A percentile compares a stretch with the other conserved stretches of the same genome.
Conservation (phyloP, 2,113 vertebrate species). For the Hiodon alosoides region DNA sequence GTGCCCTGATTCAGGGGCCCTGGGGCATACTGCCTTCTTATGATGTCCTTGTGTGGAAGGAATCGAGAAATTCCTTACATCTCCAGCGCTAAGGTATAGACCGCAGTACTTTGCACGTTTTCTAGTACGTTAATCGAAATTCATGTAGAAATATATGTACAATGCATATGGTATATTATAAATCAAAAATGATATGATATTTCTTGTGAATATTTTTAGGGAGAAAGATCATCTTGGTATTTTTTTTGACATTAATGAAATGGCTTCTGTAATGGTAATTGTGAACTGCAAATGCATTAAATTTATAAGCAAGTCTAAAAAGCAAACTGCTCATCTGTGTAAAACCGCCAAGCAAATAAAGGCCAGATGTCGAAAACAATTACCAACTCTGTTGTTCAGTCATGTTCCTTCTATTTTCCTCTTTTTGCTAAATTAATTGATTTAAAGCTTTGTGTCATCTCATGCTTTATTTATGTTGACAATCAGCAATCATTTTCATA, state of each 20-base stretch:
- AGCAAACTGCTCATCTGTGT: conserved; percentile 44
- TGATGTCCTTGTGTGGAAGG: not conserved
- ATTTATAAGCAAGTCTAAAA: conserved; percentile 46
- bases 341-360: conserved; percentile 51
- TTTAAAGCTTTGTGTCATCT: not conserved
- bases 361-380: conserved; percentile 34
- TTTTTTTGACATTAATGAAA: conserved; percentile 52
- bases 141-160: conserved; percentile 40
- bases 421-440: not conserved
- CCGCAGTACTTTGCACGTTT: conserved; percentile 53
- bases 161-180: conserved; percentile 9
- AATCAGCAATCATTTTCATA: no score
- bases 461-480: not conserved
- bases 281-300: conserved; percentile 32
- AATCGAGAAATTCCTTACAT: not conserved
- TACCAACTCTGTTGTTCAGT: not conserved
- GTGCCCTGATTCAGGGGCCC: not conserved
- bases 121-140: conserved; percentile 22
- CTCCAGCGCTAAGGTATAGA: not conserved
- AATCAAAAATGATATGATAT: conserved; percentile 21
- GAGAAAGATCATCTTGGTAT: conserved; percentile 40
- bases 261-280: conserved; percentile 23
- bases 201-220: conserved; percentile 47
- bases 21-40: not conserved
- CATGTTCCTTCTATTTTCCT: not conserved